Evolutionary conservation across 2,888 invertebrate species (phyloP).

Genomic region (Dynastes maya): DNA sequence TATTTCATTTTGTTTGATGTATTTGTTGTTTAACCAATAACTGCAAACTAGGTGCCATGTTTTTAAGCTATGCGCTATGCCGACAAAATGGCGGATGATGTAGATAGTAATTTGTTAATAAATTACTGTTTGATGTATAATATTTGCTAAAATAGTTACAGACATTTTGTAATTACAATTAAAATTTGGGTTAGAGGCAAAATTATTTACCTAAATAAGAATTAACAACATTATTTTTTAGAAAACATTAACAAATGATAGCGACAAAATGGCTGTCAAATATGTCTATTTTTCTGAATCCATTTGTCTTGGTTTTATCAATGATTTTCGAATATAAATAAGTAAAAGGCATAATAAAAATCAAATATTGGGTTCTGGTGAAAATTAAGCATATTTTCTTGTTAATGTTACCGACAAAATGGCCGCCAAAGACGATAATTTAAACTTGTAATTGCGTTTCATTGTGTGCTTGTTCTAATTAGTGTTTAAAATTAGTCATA

Average conservation of each 20-base stretch:
- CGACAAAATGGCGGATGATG: conserved; percentile 30
- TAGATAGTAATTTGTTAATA: not conserved
- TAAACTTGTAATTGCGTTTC: too few species aligned
- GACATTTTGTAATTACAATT: too few species aligned
- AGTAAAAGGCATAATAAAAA: not conserved
- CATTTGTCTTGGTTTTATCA: not conserved
- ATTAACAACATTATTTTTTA: too few species aligned
- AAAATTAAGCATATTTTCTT: too few species aligned
- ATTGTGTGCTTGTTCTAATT: too few species aligned
- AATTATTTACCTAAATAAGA: too few species aligned
- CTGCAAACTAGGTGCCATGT: too few species aligned
- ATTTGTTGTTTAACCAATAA: too few species aligned
- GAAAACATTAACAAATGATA: not conserved
- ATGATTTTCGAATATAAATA: not conserved
- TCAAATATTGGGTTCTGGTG: not conserved
- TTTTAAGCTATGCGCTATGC: not conserved
- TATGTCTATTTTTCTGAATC: not conserved
- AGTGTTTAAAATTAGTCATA: too few species aligned
- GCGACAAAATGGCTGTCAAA: conserved; percentile 23
- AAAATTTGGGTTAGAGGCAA: too few species aligned
- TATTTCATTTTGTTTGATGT: too few species aligned
- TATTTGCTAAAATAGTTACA: too few species aligned
- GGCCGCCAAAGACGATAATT: not conserved
- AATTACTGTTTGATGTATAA: not conserved
- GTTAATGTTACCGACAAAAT: not conserved